Percentiles rank a stretch among this genome's conserved stretches.
These are phyloP conservation scores for Chironex yamaguchii DNA, from an alignment of 30 jellyfish, hydroid and myxozoan genomes.

Conservation along the genomic window DNA sequence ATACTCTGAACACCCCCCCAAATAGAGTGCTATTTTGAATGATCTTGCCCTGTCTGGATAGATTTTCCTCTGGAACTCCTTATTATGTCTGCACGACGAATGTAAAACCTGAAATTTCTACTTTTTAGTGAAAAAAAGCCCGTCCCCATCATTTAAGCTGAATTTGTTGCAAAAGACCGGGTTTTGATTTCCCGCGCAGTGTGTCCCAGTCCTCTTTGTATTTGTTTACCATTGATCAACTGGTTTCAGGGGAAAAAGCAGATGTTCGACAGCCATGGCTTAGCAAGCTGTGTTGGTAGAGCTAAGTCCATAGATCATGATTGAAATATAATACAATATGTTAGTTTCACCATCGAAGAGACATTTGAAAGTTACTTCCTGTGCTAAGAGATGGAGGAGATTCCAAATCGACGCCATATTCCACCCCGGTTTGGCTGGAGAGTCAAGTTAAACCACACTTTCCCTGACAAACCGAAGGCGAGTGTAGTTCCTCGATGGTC, in stretches of 20 bases:
- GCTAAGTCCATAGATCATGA: neutral
- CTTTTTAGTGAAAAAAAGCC: no score
- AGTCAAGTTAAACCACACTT: conserved; percentile 84
- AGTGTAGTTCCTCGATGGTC: conserved; percentile 93
- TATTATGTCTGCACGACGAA: no score
- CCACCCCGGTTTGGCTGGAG: conserved; percentile 97
- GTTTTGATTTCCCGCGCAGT: no score
- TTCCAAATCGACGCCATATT: conserved; percentile 48
- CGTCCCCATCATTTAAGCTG: no score
- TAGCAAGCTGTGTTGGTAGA: neutral
- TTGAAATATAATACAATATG: neutral
- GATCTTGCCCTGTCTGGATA: no score
- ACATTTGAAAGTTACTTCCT: neutral
- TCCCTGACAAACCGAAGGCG: conserved; percentile 94
- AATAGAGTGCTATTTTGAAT: no score
- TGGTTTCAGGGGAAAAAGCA: neutral
- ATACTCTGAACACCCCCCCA: no score
- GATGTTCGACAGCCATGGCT: neutral
- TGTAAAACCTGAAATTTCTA: no score
- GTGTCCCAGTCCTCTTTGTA: neutral
- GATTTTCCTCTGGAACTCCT: no score
- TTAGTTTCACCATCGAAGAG: neutral
- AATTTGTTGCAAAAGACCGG: no score
- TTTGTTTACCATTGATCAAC: neutral
- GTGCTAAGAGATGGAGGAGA: neutral